phyloP scores from a whole-genome alignment of 1,140 invertebrate species.

The Metaphire vulgaris region DNA sequence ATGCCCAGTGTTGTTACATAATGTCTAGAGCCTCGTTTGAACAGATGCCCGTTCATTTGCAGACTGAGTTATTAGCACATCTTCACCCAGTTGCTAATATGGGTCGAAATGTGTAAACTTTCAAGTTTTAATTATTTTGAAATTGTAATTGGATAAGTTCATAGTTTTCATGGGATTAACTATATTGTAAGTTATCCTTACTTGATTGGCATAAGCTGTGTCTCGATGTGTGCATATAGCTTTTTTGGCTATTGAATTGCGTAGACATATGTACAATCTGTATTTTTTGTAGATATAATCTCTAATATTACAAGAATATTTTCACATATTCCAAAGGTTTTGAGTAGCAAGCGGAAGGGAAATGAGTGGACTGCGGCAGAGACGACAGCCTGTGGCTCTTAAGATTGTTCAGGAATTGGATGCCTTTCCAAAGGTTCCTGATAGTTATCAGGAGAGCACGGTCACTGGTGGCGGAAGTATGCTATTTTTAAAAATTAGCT shows the following conservation, averaged over 20 bases:
- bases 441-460: slow-evolving; percentile 73
- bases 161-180: background rate
- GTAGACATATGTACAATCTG: background rate
- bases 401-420: slow-evolving; percentile 76
- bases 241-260: background rate
- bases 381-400: slow-evolving; percentile 48
- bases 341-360: background rate
- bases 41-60: too few species aligned
- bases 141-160: background rate
- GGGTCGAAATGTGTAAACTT: too few species aligned
- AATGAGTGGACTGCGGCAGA: slow-evolving; percentile 28
- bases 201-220: too few species aligned
- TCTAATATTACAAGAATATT: background rate
- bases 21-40: too few species aligned
- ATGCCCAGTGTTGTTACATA: background rate
- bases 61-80: background rate
- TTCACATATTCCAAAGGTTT: too few species aligned
- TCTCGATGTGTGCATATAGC: background rate
- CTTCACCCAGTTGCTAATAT: too few species aligned
- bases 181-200: too few species aligned
- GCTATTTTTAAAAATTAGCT: too few species aligned
- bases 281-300: background rate
- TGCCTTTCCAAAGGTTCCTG: slow-evolving; percentile 80
- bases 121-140: background rate
- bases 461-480: slow-evolving; percentile 73